Conservation (phyloP, 2,797 vertebrate genomes). For the Cuculus canorus region DNA sequence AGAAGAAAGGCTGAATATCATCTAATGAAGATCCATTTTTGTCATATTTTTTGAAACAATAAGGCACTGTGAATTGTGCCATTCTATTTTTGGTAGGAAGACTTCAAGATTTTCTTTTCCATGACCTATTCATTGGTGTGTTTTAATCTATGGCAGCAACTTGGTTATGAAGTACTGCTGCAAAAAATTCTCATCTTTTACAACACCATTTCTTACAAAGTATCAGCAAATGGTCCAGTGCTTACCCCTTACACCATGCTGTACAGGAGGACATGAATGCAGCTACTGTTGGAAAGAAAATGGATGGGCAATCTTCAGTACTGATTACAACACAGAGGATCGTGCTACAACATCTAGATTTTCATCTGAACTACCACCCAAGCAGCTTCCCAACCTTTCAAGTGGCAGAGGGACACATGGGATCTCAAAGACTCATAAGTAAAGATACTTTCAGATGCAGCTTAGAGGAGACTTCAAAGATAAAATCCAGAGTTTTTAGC, state of each 20-base stretch:
- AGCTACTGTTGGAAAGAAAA: neutral
- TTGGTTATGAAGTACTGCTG: neutral
- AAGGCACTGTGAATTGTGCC: neutral
- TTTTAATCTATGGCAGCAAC: neutral
- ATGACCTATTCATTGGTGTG: accelerated
- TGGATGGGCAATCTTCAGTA: neutral
- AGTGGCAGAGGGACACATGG: neutral
- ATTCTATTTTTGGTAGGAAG: neutral
- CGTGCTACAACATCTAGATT: neutral
- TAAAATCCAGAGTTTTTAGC: neutral
- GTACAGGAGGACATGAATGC: neutral
- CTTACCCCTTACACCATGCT: neutral
- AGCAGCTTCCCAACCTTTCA: neutral
- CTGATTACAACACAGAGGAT: neutral
- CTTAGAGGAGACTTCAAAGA: neutral
- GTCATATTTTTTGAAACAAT: neutral
- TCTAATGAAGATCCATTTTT: neutral
- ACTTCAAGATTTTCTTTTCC: neutral
- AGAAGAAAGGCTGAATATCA: neutral
- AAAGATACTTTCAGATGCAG: neutral
- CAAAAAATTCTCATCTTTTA: neutral
- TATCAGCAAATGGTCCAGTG: neutral
- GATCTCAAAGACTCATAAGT: neutral
- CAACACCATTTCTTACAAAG: neutral
- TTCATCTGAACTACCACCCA: neutral